Conservation (phyloP, 2,888 invertebrate species). For the Eilema caniola region DNA sequence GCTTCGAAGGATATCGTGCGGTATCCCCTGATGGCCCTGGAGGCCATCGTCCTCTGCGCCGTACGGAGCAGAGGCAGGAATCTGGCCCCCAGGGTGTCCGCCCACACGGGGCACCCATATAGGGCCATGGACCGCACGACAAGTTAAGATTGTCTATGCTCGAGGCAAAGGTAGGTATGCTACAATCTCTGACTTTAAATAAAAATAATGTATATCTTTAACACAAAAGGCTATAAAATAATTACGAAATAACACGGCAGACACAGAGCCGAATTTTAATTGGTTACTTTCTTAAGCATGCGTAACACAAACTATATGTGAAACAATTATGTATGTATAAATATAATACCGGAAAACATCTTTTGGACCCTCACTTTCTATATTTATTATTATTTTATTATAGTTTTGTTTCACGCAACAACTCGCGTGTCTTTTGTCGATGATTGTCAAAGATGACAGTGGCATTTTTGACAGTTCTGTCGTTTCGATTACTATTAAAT, state of each 20-base stretch:
- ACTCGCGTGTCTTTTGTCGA: slow-evolving; percentile 41
- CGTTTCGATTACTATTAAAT: not conserved
- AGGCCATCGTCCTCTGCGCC: no score
- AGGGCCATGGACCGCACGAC: no score
- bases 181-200: slow-evolving; percentile 8
- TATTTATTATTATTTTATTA: slow-evolving; percentile 61
- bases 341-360: slow-evolving; percentile 74
- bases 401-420: slow-evolving; percentile 71
- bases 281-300: slow-evolving; percentile 80
- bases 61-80: no score
- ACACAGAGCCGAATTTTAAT: slow-evolving; percentile 73
- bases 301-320: slow-evolving; percentile 73
- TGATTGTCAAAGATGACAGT: slow-evolving; percentile 10
- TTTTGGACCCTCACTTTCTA: slow-evolving; percentile 73
- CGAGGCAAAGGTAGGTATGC: not conserved
- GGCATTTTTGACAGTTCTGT: not conserved
- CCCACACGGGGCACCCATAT: no score
- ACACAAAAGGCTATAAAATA: slow-evolving; percentile 46
- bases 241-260: slow-evolving; percentile 51
- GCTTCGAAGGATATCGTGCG: no score
- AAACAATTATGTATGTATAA: slow-evolving; percentile 83
- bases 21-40: no score
- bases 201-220: slow-evolving; percentile 26
- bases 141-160: slow-evolving; percentile 6
- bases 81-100: no score